Conservation (phyloP, 2,888 invertebrate species). For the Tipula vernalis region DNA sequence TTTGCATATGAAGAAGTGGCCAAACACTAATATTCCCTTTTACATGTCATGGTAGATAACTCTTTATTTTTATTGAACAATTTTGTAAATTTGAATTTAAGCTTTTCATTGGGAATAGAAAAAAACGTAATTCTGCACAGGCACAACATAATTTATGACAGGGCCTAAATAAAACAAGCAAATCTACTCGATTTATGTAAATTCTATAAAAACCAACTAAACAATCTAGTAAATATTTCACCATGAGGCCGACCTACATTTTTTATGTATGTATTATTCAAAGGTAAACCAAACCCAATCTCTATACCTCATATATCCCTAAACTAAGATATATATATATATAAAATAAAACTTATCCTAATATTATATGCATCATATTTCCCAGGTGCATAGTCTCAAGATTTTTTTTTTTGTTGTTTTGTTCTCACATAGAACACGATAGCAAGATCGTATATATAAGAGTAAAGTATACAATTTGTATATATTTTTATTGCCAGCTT, state of each 20-base stretch:
- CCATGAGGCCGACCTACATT: not conserved
- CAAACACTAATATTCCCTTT: no score
- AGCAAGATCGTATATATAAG: not conserved
- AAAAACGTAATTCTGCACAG: no score
- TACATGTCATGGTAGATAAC: no score
- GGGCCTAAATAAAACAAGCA: not conserved
- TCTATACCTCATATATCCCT: not conserved
- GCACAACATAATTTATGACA: no score
- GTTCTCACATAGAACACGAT: not conserved
- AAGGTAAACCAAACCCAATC: not conserved
- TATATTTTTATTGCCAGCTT: not conserved
- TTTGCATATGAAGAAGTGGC: no score
- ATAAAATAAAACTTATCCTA: not conserved
- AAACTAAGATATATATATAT: not conserved
- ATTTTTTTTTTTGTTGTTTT: not conserved
- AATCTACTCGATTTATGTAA: not conserved
- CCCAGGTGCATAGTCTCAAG: slow-evolving; percentile 4
- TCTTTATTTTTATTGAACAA: no score
- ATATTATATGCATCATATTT: not conserved
- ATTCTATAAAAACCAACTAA: not conserved
- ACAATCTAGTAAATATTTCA: not conserved
- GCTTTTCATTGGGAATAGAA: no score
- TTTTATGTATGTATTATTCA: not conserved
- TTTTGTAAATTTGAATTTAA: no score
- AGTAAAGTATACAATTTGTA: not conserved